phyloP scores from a whole-genome alignment of 2,113 vertebrate species.

The Chionomys nivalis region DNA sequence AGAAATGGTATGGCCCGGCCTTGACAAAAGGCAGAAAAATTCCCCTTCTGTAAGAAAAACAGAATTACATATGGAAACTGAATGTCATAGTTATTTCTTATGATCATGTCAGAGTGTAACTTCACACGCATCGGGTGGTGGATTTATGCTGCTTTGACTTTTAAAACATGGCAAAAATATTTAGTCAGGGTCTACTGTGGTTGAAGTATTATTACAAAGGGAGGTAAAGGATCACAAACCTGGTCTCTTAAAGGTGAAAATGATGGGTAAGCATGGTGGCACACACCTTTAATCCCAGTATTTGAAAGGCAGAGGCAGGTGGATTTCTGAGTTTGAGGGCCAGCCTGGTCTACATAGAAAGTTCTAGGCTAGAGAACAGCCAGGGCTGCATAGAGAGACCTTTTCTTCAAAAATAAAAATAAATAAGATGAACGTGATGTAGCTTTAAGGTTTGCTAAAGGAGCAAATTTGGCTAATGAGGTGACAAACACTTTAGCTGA shows the following conservation, averaged over 20 bases:
- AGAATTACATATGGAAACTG: neutral
- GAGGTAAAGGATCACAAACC: neutral
- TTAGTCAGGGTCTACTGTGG: neutral
- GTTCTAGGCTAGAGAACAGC: neutral
- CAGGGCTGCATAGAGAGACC: neutral
- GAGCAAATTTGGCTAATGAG: neutral
- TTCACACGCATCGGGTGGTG: neutral
- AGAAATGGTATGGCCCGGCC: neutral
- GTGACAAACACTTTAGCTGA: neutral
- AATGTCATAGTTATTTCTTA: constrained; percentile 21
- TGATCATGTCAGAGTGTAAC: neutral
- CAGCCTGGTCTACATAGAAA: neutral
- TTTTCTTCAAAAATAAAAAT: neutral
- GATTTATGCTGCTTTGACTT: neutral
- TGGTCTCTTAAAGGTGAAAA: neutral
- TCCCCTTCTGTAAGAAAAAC: constrained; percentile 44
- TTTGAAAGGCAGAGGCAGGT: neutral
- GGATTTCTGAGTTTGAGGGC: neutral
- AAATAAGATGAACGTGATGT: neutral
- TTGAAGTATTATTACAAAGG: neutral
- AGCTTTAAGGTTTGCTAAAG: neutral
- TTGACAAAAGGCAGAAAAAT: constrained; percentile 13
- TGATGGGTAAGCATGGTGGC: neutral
- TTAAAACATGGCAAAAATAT: neutral
- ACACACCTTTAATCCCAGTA: neutral